Evolutionary conservation across 2,113 vertebrate species (phyloP).

Genomic region (Urocitellus parryii): DNA sequence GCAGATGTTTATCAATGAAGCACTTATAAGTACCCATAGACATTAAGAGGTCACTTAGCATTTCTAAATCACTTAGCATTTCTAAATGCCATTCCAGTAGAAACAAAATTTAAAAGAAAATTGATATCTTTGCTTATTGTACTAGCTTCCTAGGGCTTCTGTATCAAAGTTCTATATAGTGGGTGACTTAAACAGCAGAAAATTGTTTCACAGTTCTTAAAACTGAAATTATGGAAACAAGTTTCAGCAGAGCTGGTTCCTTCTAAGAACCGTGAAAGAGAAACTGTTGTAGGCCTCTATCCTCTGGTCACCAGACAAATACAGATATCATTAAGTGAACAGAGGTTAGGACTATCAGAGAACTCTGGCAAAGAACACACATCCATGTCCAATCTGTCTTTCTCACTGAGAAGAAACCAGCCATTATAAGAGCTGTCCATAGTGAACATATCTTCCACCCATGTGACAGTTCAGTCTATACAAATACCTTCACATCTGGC

Average conservation of each 20-base stretch:
- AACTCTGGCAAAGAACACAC: neutral
- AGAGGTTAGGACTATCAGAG: neutral
- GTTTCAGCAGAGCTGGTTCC: neutral
- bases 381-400: neutral
- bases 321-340: neutral
- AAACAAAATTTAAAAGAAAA: conserved; percentile 20
- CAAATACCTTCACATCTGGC: neutral
- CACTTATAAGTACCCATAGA: neutral
- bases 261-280: neutral
- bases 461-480: neutral
- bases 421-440: neutral
- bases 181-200: neutral
- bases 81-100: neutral
- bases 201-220: neutral
- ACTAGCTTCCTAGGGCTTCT: neutral
- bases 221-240: neutral
- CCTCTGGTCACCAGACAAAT: neutral
- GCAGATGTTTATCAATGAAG: neutral
- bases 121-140: neutral
- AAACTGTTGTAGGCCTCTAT: neutral
- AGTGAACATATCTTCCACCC: neutral
- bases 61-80: neutral
- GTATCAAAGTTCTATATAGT: neutral
- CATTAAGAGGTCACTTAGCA: neutral
- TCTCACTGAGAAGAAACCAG: neutral